These are phyloP conservation scores for Amblyraja radiata DNA, from an alignment of 2,797 vertebrate genomes.

Conservation along the genomic window DNA sequence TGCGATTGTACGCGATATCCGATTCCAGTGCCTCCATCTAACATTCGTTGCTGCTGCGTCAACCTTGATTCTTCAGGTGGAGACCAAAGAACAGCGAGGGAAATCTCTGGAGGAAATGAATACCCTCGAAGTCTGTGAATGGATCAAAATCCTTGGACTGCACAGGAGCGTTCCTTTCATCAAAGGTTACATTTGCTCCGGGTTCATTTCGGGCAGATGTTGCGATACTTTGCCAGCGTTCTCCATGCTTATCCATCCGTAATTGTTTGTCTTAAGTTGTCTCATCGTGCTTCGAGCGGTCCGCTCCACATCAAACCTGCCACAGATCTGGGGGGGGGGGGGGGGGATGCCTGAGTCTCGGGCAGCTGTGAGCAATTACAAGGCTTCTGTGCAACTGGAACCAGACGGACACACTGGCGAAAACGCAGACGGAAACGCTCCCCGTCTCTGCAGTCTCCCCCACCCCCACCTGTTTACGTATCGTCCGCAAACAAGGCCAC, in stretches of 20 bases:
- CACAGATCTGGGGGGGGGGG: not conserved
- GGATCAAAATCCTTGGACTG: slow-evolving; percentile 59
- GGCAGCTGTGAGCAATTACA: not conserved
- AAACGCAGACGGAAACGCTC: not conserved
- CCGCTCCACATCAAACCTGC: not conserved
- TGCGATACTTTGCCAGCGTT: not conserved
- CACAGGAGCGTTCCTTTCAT: slow-evolving; percentile 63
- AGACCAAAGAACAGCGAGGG: slow-evolving; percentile 47
- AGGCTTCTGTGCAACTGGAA: not conserved
- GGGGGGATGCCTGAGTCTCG: not conserved
- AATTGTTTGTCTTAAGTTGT: not conserved
- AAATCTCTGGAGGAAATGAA: slow-evolving; percentile 61
- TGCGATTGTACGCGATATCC: not conserved
- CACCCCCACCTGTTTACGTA: not conserved
- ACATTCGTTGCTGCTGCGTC: not conserved
- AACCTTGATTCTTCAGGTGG: slow-evolving; percentile 50
- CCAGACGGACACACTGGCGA: not conserved
- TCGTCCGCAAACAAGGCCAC: too few relatives aligned
- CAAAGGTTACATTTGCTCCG: slow-evolving; percentile 51
- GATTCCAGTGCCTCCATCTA: not conserved
- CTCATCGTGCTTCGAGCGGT: not conserved
- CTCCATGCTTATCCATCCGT: not conserved
- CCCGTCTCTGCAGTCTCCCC: not conserved
- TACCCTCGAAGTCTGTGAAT: slow-evolving; percentile 64
- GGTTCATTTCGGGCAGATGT: not conserved